Evolutionary conservation across 2,113 vertebrate genomes (phyloP), one percentile per base, ranked within the genome.

Genomic region (Himantopus leucocephalus): DNA sequence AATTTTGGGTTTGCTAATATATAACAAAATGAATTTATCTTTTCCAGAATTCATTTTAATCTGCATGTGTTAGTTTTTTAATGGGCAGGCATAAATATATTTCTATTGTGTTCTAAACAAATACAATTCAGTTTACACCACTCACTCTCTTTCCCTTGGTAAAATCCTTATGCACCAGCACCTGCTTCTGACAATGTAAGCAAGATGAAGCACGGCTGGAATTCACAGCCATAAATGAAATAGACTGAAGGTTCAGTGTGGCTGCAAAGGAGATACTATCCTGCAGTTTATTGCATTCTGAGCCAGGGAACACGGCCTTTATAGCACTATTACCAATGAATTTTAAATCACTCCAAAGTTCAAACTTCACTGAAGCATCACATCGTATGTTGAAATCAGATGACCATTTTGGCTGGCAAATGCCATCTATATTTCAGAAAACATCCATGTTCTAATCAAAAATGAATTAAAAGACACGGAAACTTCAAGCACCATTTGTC

Each of bases 391-490:
- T 97, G 89, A 98, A 97, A 98, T 97, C 97, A 97, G 97, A 98
- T 97, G 96, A 96, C 95, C 96, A 48, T 97, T 98, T 97, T 98
- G 96, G 94, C 90, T 95, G 94, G 98, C 96, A 98, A 99, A 98
- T 98, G 97, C 68, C 98, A 98, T 96, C 97, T 98, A 97, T 97
- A 98, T 97, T 98, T 98, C 96, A 97, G 96, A 96, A 97, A 97
- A 97, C 96, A 95, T 96, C 92, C 97, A 96, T 98, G 97, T 98
- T 98, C 97, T 97, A 98, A 98, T 98, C 88, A 98, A 98, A 99
- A 98, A 97, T 95, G 95, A 98, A 98, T 98, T 98, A 98, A 97
- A 97, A 98, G 97, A 98, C 98, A 97, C 89, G 95, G 94, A 95
- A 97, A 95, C 97, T 98, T 98, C 97, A 97, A 98, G 98, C 97